Evolutionary conservation across 92 coral and sea anemone species (phyloP), one percentile per base, ranked within the genome.

Genomic region (Chrysogorgia sp.): DNA sequence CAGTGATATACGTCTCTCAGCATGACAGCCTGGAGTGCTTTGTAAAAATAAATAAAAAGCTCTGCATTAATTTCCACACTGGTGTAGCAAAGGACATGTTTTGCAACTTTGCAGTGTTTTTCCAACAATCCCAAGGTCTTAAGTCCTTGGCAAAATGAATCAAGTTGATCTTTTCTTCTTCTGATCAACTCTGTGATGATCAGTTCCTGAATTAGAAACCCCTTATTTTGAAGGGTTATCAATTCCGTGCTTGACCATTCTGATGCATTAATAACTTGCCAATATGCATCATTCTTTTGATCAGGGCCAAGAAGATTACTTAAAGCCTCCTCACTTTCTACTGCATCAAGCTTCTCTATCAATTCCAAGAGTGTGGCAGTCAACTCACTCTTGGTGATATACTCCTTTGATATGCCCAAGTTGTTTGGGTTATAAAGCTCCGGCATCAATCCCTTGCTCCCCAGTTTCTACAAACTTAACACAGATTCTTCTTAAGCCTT

Each of bases 91-190:
- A 67, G 74, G 41, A 67, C 57, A 25, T 67, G 74, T 35, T 25
- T 10, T 8, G 74, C 55, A 41, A 67, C 33, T 0, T 41, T 67
- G 57, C 25, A 55, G 2, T 67, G 74, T 33, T 35, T 67, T 67
- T 67, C 41, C 33, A 67, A 41, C 74, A 67, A 7, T 19, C 74
- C 74, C 34, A 67, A 41, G 19, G 74, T 35, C 74, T 67, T 55
- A 10, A 67, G 28, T 13, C 74, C 74, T 20, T 67, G 35, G 56
- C 74, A 41, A 10, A 67, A 37, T 40, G 74, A 37, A 67, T 67
- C 74, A 43, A 43, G 74, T 26, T 67, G 74, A 41, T 67, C 55
- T 41, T 67, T 67, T 67, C 74, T 67, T 14, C 57, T 26, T 29
- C 74, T 67, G 6, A 67, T 55, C 22, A 67, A 28, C 56, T 67